These are phyloP conservation scores for Phoeniculus purpureus DNA, from an alignment of 2,797 vertebrate species.

Conservation along the genomic window DNA sequence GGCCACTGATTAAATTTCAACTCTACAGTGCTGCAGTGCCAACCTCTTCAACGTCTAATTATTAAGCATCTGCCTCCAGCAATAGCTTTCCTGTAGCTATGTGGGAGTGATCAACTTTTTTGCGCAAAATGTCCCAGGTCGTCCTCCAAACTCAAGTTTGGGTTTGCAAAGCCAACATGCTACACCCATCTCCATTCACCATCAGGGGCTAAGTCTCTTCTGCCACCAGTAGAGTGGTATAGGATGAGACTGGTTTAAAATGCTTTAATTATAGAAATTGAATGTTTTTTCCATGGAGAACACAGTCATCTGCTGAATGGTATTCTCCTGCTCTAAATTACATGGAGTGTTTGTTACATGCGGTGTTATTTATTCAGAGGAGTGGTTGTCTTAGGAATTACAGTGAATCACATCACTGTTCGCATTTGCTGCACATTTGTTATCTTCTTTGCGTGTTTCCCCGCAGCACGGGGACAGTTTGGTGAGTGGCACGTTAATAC, in stretches of 20 bases:
- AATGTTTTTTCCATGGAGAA: not conserved
- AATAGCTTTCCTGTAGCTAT: not conserved
- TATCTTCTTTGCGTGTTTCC: slow-evolving; percentile 47
- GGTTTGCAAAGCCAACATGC: not conserved
- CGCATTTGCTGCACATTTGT: slow-evolving; percentile 15
- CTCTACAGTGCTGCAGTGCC: not conserved
- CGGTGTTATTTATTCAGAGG: not conserved
- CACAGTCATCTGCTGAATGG: not conserved
- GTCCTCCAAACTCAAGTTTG: not conserved
- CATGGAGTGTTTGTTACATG: not conserved
- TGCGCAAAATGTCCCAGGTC: not conserved
- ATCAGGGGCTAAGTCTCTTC: not conserved
- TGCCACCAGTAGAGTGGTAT: not conserved
- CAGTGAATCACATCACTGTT: not conserved
- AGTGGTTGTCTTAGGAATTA: not conserved
- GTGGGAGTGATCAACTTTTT: not conserved
- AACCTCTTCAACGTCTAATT: not conserved
- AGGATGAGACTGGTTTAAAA: not conserved
- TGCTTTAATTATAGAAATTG: not conserved
- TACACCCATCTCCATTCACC: not conserved
- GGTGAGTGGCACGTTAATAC: slow-evolving; percentile 59
- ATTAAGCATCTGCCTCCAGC: not conserved
- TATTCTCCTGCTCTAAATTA: not conserved
- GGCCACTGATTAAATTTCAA: not conserved
- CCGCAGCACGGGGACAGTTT: slow-evolving; percentile 39